Conservation (phyloP, 2,888 invertebrate genomes). For the Platyscelio sp. region DNA sequence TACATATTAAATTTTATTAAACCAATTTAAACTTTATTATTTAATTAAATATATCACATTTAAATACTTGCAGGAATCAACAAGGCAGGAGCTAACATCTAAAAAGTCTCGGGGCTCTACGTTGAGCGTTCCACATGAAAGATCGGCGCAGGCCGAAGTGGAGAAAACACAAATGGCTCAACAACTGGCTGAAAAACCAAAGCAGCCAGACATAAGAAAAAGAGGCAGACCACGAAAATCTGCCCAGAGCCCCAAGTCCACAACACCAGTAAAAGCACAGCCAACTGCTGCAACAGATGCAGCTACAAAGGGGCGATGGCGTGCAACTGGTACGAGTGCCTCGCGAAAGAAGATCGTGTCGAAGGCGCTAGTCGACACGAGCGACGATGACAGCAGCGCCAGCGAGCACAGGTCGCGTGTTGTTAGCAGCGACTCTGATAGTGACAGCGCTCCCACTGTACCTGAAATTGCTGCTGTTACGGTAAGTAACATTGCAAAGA, state of each 20-base stretch:
- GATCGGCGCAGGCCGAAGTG: conserved; percentile 82
- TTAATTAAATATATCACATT: too few species aligned
- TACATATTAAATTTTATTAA: background rate
- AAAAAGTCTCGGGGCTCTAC: conserved; percentile 85
- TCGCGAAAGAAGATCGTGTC: conserved; percentile 52
- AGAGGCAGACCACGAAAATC: conserved; percentile 87
- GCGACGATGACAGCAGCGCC: conserved; percentile 68
- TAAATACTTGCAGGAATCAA: conserved; percentile 34
- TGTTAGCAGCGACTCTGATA: conserved; percentile 85
- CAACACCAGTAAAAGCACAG: conserved; percentile 74
- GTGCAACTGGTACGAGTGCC: conserved; percentile 24
- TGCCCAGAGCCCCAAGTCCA: conserved; percentile 81
- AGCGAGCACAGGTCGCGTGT: conserved; percentile 82
- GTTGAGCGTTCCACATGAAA: conserved; percentile 85
- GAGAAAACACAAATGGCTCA: conserved; percentile 78
- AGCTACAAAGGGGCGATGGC: conserved; percentile 58
- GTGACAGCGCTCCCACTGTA: conserved; percentile 72
- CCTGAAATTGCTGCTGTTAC: conserved; percentile 49
- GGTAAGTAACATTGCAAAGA: conserved; percentile 34
- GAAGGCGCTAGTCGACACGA: conserved; percentile 50
- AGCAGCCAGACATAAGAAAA: conserved; percentile 82
- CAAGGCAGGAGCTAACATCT: conserved; percentile 59
- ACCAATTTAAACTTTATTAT: background rate
- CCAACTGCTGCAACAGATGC: conserved; percentile 7
- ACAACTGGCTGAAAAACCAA: conserved; percentile 79